Evolutionary conservation across 2,888 invertebrate species (phyloP), one percentile per base, ranked within the genome.

Genomic region (Troides oblongomaculatus): DNA sequence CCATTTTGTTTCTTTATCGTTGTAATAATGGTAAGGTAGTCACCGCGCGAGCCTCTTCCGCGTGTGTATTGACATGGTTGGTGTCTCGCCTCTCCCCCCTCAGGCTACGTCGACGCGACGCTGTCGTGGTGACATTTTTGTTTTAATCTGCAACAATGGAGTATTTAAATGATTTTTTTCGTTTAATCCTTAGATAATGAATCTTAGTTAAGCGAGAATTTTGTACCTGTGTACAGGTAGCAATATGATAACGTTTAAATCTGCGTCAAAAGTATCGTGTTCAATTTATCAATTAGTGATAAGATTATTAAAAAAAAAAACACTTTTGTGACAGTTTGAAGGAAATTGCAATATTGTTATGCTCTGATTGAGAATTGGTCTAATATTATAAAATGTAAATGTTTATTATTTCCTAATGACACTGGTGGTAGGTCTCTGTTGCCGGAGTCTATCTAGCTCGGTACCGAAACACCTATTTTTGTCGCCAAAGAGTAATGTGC

Each of bases 41-140:
- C 91, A 91, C 90, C 90, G 89, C 77, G 78, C 76, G 71, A 79
- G 77, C 83, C 87, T 83, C 78, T 83, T 85, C 70, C 88, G 83
- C 75, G 84, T 84, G 84, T 83, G 84, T 73, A 79, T 78, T 74
- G 84, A 78, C 78, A 78, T 79, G 70, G 68, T 77, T 74, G 74
- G 58, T 64, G 59, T 60, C 30, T 69, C 72, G 69, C 68, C 64
- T 56, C 61, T 56, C 50, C 2, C 65, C 36, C 39, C 64, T 66
- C 62, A 67, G 39, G 70, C 61, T 62, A 50, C 62, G 50, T 58
- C 71, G 30, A 71, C 63, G 60, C 67, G 65, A 62, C 43, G 71
- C 66, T 58, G 56, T 65, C 25, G 64, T 64, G 69, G n/a, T 66
- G 73, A 64, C 78, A 78, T 77, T 72, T 70, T 60, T 39, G 50